Percentiles rank a stretch among this genome's conserved stretches.
Evolutionary conservation across 1,140 invertebrate species (phyloP).

Genomic region (Sycophaga agraensis): DNA sequence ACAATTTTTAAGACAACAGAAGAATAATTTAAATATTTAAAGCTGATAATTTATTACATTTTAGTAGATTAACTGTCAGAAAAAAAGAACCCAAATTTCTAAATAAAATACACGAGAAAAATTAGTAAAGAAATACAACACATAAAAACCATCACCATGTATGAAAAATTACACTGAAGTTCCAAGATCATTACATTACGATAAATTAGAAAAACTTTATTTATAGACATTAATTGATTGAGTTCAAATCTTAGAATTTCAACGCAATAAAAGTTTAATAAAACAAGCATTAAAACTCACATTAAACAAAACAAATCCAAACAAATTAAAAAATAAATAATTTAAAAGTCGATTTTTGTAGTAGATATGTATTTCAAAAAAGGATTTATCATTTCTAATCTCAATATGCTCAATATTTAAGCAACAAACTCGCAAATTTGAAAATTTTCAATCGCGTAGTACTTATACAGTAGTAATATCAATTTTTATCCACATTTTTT

Average conservation of each 20-base stretch:
- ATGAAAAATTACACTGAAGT: too few species aligned
- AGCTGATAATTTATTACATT: background rate
- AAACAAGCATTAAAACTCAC: background rate
- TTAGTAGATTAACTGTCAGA: too few species aligned
- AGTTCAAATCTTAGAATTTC: background rate
- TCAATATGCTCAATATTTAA: conserved; percentile 1
- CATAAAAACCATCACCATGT: too few species aligned
- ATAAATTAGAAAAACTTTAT: too few species aligned
- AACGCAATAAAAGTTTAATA: background rate
- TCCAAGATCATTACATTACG: too few species aligned
- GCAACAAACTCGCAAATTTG: background rate
- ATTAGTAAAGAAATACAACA: too few species aligned
- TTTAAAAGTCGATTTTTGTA: conserved; percentile 10
- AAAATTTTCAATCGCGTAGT: background rate
- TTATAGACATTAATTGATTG: background rate
- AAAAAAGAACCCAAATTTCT: too few species aligned
- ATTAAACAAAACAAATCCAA: conserved; percentile 7
- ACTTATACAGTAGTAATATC: background rate
- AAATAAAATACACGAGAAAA: too few species aligned
- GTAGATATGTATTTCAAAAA: conserved; percentile 18
- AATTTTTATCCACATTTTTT: background rate
- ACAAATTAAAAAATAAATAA: conserved; percentile 1
- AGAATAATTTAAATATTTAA: background rate
- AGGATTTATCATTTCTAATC: conserved; percentile 8
- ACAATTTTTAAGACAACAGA: background rate